Evolutionary conservation across 2,888 invertebrate genomes (phyloP), one percentile per base, ranked within the genome.

Genomic region (Cordilura impudica): DNA sequence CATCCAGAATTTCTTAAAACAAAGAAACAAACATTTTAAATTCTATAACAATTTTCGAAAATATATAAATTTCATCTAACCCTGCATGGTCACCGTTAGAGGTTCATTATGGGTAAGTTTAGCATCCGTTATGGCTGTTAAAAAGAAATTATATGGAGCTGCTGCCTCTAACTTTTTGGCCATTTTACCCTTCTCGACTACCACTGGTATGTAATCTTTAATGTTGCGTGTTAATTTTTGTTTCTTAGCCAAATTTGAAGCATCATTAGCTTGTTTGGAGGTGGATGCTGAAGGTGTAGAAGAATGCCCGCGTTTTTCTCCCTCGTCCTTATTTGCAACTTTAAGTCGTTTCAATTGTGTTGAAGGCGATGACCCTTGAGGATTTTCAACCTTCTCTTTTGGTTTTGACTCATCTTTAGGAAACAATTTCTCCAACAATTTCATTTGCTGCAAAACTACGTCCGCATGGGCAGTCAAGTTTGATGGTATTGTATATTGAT

Each of bases 91-190:
- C 4, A 96, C 92, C 0, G 94, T 93, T 67, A 93, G 91, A 0
- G 92, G 90, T 81, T 95, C 94, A 1, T 85, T 84, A 78, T 94
- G 93, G 0, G 96, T 96, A 43, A 91, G 90, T 47, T 88, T 91
- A 0, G 92, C 91, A 78, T 92, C 92, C 0, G 93, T 92, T 1
- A 96, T 93, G 16, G 93, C 93, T 0, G 95, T 94, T 21, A 95
- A 93, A 88, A 96, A 96, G 82, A 95, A 90, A 85, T 94, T 91
- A 83, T 94, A 96, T 0, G 96, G 96, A 0, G 92, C 92, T 8
- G 93, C 92, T 0, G 91, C 91, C 18, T 92, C 91, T 84, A 94
- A 91, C 85, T 95, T 95, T 12, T 91, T 90, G 0, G 92, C 92
- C 92, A 95, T 94, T 56, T 92, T 90, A 31, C 93, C 93, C 65